Conservation (phyloP, 2,113 vertebrate genomes). For the Triplophysa tibetana region DNA sequence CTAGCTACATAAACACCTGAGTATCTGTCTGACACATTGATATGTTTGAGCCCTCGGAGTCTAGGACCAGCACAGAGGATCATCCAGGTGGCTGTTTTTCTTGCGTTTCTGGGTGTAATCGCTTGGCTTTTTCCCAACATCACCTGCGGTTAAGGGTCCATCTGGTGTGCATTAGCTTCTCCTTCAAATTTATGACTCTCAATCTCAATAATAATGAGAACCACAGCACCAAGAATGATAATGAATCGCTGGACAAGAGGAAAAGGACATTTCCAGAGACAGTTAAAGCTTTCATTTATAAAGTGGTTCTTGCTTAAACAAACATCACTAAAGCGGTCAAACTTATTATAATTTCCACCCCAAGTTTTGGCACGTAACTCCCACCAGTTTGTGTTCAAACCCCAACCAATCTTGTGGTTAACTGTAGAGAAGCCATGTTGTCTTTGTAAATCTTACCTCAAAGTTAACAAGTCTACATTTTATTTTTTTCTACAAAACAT, state of each 20-base stretch:
- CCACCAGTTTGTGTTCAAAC: not conserved
- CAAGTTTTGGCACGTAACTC: not conserved
- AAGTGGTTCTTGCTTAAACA: not conserved
- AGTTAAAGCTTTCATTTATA: constrained; percentile 70
- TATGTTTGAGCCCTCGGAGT: constrained; percentile 52
- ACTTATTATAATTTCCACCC: not conserved
- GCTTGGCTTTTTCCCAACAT: constrained; percentile 62
- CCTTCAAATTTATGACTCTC: constrained; percentile 69
- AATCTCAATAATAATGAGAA: constrained; percentile 53
- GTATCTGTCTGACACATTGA: constrained; percentile 57
- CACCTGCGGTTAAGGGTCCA: constrained; percentile 78
- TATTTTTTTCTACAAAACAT: no score
- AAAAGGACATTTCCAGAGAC: constrained; percentile 68
- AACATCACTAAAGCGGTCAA: not conserved
- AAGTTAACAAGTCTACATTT: not conserved
- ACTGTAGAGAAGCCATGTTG: no score
- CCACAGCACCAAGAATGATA: constrained; percentile 71
- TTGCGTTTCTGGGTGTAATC: constrained; percentile 47
- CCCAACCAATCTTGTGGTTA: no score
- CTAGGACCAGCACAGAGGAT: constrained; percentile 51
- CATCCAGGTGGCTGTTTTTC: constrained; percentile 56
- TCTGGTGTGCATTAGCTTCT: constrained; percentile 74
- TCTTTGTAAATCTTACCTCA: no score
- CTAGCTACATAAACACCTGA: constrained; percentile 2
- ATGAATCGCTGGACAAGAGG: constrained; percentile 71